Evolutionary conservation across 2,113 vertebrate species (phyloP), one percentile per base, ranked within the genome.

Genomic region (Epinephelus lanceolatus): DNA sequence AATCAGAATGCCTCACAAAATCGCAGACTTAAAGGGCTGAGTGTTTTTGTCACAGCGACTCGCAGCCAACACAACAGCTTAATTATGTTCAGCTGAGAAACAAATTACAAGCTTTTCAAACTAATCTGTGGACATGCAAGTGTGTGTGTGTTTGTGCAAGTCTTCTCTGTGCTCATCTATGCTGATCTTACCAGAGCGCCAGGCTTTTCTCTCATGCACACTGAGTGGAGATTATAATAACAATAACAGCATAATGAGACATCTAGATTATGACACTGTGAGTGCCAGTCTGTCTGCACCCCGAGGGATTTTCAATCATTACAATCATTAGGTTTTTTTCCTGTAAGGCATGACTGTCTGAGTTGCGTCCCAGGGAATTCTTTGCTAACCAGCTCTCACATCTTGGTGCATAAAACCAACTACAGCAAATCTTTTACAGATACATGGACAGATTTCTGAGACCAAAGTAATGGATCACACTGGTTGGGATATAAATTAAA

Each of bases 31-130:
- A 59, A 33, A 66, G 57, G 49, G 57, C 30, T 10, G 55, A 63
- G 55, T 72, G 57, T 51, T 51, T 85, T 49, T 80, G 76, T 55
- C 76, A 79, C 71, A 21, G 67, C 27, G 52, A 76, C 69, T 12
- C 37, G 76, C 59, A 71, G 75, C 56, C 11, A 2, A 61, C 71
- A 79, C 78, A 78, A 71, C 70, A 30, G 60, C 74, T 62, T 89
- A 60, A 84, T 90, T 87, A 85, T 27, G 56, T 47, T 70, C 33
- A 68, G 80, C 65, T 5, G n/a, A 77, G 86, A 71, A 87, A 86
- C 82, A 74, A 85, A 88, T 76, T 37, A 73, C 27, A 25, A 72
- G 80, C 53, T 45, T 83, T 86, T 70, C 60, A 67, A 68, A 66
- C 61, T 84, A 83, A 88, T 79, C 76, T 60, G 13, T 14, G 30